Evolutionary conservation across 2,888 invertebrate species (phyloP).

Genomic region (Tineola bisselliella): DNA sequence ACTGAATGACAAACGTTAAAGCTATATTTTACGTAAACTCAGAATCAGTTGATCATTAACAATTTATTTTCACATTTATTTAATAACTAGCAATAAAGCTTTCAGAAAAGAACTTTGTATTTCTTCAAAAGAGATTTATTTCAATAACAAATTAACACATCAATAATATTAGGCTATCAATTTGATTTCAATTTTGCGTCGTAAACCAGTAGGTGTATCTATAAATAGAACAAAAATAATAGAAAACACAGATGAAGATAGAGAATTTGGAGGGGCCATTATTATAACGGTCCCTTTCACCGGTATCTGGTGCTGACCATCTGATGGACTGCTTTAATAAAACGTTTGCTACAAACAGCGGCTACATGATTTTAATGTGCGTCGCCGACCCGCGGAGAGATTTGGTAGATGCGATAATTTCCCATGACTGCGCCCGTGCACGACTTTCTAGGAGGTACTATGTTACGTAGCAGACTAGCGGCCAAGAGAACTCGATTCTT

Average conservation of each 20-base stretch:
- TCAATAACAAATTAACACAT: constrained; percentile 1
- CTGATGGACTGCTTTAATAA: constrained; percentile 61
- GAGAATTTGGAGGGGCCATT: constrained; percentile 51
- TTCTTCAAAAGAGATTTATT: background rate
- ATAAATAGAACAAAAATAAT: background rate
- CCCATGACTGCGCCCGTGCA: constrained; percentile 49
- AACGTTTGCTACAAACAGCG: constrained; percentile 34
- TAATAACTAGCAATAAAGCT: constrained; percentile 1
- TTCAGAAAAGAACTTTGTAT: background rate
- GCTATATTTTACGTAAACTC: background rate
- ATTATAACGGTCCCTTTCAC: constrained; percentile 65
- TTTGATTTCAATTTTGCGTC: background rate
- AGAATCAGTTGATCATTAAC: background rate
- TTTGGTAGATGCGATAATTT: constrained; percentile 60
- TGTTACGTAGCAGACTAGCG: constrained; percentile 29
- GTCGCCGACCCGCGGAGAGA: constrained; percentile 41
- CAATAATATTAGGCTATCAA: background rate
- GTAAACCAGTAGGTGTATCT: no score
- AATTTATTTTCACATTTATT: background rate
- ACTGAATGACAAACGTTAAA: background rate
- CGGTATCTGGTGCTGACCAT: constrained; percentile 60
- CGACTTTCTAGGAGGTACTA: constrained; percentile 56
- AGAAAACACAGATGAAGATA: constrained; percentile 29
- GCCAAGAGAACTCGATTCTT: constrained; percentile 27
- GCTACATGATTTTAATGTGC: constrained; percentile 63